These are phyloP conservation scores for Alauda arvensis DNA, from an alignment of 2,797 vertebrate species.

Conservation along the genomic window DNA sequence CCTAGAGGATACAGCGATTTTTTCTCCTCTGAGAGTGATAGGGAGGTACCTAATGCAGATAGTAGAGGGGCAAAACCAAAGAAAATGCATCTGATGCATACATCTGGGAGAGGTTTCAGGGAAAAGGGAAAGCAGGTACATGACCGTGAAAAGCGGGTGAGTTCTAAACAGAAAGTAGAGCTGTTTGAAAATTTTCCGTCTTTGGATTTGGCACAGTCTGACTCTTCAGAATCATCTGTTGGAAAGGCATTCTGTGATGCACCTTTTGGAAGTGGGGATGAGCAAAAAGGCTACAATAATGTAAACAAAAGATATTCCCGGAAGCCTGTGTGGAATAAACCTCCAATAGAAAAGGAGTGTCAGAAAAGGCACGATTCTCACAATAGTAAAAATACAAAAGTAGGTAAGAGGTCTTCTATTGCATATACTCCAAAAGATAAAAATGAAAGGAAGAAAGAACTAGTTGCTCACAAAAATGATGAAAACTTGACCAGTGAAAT, in stretches of 20 bases:
- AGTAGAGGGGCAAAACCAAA: constrained; percentile 79
- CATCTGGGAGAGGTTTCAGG: constrained; percentile 73
- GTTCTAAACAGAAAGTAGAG: constrained; percentile 65
- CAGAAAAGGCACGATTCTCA: constrained; percentile 65
- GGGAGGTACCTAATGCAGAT: constrained; percentile 69
- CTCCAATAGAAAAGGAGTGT: constrained; percentile 57
- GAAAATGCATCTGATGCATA: constrained; percentile 75
- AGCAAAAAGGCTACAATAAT: constrained; percentile 64
- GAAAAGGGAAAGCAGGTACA: constrained; percentile 71
- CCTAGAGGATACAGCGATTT: constrained; percentile 62
- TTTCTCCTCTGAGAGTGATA: constrained; percentile 71
- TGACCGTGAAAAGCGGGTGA: constrained; percentile 68
- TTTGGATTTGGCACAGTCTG: constrained; percentile 61
- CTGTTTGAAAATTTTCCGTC: constrained; percentile 63
- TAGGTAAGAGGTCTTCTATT: constrained; percentile 59
- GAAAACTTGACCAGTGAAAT: constrained; percentile 49
- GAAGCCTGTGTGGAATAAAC: constrained; percentile 71
- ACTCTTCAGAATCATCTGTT: constrained; percentile 65
- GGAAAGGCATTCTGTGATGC: constrained; percentile 66
- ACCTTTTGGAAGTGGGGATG: constrained; percentile 54
- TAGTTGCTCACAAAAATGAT: constrained; percentile 42
- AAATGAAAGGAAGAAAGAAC: constrained; percentile 66
- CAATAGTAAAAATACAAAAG: constrained; percentile 53
- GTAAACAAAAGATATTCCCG: constrained; percentile 73
- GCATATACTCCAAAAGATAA: constrained; percentile 64